Evolutionary conservation across 2,797 vertebrate species (phyloP).

Genomic region (Cichlasoma orientale): DNA sequence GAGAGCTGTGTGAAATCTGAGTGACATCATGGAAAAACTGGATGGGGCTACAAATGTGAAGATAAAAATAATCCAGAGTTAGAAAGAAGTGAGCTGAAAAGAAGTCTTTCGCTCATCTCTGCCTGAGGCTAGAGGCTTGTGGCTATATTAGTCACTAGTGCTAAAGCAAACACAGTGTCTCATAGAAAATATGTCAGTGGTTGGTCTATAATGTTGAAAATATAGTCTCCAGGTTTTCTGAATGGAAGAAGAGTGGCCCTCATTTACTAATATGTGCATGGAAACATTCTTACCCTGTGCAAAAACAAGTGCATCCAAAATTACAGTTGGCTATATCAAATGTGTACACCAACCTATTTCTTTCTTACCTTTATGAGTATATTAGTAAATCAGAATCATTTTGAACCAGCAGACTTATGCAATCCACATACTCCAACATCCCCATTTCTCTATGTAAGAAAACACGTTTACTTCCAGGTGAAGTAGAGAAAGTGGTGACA

Average conservation of each 20-base stretch:
- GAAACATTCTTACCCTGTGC: neutral
- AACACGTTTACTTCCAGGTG: too few relatives aligned
- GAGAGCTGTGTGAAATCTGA: neutral
- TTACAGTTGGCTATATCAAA: neutral
- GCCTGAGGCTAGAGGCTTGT: neutral
- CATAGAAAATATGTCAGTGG: neutral
- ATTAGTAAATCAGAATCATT: too few relatives aligned
- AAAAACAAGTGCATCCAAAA: neutral
- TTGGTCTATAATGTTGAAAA: neutral
- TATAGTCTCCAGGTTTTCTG: neutral
- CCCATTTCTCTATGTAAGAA: too few relatives aligned
- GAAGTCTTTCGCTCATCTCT: neutral
- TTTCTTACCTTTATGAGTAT: too few relatives aligned
- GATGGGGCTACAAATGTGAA: neutral
- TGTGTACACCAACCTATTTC: too few relatives aligned
- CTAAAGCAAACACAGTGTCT: neutral
- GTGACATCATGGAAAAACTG: neutral
- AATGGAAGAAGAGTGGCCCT: neutral
- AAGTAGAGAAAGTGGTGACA: too few relatives aligned
- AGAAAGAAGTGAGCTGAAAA: neutral
- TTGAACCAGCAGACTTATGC: too few relatives aligned
- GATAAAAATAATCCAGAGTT: conserved; percentile 2
- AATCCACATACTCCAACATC: too few relatives aligned
- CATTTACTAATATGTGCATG: neutral
- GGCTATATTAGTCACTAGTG: neutral